These are phyloP conservation scores for Ptilodon capucinus DNA, from an alignment of 2,888 invertebrate genomes.

Conservation along the genomic window DNA sequence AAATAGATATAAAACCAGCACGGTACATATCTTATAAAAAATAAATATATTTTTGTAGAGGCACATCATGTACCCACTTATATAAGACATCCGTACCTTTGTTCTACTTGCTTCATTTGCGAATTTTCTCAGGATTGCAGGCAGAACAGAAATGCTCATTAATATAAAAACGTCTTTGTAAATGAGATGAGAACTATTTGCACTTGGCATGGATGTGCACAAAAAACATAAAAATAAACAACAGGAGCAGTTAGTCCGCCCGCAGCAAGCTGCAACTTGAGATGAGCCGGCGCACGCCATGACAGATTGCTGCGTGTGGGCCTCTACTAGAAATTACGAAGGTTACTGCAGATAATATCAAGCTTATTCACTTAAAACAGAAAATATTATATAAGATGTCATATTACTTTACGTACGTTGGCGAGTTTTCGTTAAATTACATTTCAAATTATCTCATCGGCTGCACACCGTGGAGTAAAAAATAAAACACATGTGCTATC, in stretches of 20 bases:
- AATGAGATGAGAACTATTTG: slow-evolving; percentile 72
- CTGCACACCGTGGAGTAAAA: slow-evolving; percentile 20
- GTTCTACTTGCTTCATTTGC: slow-evolving; percentile 28
- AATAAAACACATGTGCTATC: slow-evolving; percentile 34
- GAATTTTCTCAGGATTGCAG: slow-evolving; percentile 43
- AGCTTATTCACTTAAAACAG: background rate
- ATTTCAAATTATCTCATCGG: slow-evolving; percentile 29
- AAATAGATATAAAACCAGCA: background rate
- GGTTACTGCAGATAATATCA: background rate
- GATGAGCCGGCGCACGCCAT: slow-evolving; percentile 17
- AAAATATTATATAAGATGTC: too few species aligned
- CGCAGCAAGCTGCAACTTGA: slow-evolving; percentile 39
- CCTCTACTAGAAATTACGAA: background rate
- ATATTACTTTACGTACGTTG: too few species aligned
- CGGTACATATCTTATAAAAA: background rate
- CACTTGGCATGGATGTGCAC: slow-evolving; percentile 64
- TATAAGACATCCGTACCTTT: slow-evolving; percentile 14
- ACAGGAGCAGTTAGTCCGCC: slow-evolving; percentile 52
- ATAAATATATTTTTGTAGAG: too few species aligned
- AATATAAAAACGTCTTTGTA: slow-evolving; percentile 71
- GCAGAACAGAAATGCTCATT: slow-evolving; percentile 56
- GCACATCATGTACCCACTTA: background rate
- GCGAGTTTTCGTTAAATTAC: slow-evolving; percentile 11
- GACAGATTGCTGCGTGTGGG: slow-evolving; percentile 2
- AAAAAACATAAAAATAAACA: slow-evolving; percentile 61